Evolutionary conservation across 1,140 invertebrate species (phyloP), one percentile per base, ranked within the genome.

Genomic region (Ooceraea biroi): DNA sequence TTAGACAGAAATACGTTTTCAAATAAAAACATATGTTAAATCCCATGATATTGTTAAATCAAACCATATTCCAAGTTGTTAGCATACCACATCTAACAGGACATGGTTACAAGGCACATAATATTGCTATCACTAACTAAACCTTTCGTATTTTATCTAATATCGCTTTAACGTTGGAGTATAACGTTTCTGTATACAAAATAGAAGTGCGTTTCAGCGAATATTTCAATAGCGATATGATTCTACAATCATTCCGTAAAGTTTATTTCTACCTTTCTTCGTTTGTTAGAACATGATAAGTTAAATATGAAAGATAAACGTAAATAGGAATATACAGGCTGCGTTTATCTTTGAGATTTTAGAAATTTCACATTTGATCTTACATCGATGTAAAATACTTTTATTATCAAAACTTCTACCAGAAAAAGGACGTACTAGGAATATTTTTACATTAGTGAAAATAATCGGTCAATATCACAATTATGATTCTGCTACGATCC

Each of bases 41-140:
- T 88, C 74, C 71, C 65, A 83, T 85, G 36, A 80, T 52, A 46
- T 52, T 68, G 48, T 74, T 68, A 50, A 83, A 36, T 82, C 52
- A n/a, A 86, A 89, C 87, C 92, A 90, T 92, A 72, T 88, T 89
- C 91, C 91, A 76, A 88, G 36, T 17, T 91, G 91, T 91, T 92
- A 92, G 91, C 91, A 41, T 88, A 46, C 60, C 69, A 84, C 41
- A 87, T 91, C 92, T 92, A 92, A 92, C 92, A 90, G 90, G 91
- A 92, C 84, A 89, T 92, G 91, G 89, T 85, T 82, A 74, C 74
- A 55, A 78, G 50, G 63, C 50, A 22, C 66, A 60, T 3, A 65
- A 63, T 65, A 65, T 50, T 12, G 7, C 77, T 80, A 72, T 72
- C 22, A 10, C 50, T 57, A 66, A 41, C 1, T 63, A 61, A 55